phyloP scores from a whole-genome alignment of 92 coral and sea anemone species.

The Siderastrea siderea region DNA sequence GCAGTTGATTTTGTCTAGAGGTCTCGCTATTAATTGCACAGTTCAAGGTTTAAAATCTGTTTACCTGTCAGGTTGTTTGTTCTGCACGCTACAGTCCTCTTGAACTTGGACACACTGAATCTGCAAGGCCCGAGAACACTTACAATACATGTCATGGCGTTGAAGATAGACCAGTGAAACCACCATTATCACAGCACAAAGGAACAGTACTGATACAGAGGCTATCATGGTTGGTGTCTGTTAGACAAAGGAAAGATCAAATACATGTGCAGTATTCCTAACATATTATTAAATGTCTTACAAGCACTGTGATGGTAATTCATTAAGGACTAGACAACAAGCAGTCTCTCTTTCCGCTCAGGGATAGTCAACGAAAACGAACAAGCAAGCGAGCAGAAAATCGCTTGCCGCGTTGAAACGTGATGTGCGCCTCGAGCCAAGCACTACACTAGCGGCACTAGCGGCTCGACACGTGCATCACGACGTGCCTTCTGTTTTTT shows the following conservation, averaged over 20 bases:
- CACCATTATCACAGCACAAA: slow-evolving; percentile 62
- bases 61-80: background rate
- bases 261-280: background rate
- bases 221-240: slow-evolving; percentile 53
- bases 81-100: background rate
- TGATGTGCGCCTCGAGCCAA: too few species aligned
- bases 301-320: background rate
- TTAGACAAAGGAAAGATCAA: background rate
- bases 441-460: too few species aligned
- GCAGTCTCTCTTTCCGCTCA: too few species aligned
- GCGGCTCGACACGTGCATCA: too few species aligned
- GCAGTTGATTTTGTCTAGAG: too few species aligned
- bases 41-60: too few species aligned
- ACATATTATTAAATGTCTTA: background rate
- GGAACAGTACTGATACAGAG: slow-evolving; percentile 52
- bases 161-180: slow-evolving; percentile 77
- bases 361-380: too few species aligned
- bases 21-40: too few species aligned
- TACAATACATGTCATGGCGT: slow-evolving; percentile 87
- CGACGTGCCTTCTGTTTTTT: too few species aligned
- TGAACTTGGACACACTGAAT: slow-evolving; percentile 6
- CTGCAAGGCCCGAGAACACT: slow-evolving; percentile 52
- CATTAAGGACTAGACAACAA: background rate
- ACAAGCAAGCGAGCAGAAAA: too few species aligned
- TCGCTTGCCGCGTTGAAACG: too few species aligned